Base-by-base conservation (phyloP, 2,113 vertebrate species). In the Larimichthys polyactis region DNA sequence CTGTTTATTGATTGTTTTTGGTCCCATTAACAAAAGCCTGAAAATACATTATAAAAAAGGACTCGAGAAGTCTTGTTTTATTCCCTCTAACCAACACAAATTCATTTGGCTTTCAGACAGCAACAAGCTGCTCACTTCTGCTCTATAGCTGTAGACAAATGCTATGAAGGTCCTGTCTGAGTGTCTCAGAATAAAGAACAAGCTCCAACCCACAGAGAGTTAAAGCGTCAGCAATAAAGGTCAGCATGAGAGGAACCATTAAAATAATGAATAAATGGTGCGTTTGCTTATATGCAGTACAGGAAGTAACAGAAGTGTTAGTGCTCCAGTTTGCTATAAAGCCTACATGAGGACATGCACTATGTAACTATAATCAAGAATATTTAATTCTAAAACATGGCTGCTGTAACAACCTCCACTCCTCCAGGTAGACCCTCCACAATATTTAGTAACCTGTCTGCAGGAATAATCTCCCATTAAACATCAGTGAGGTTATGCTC, bases 1-100 rank as follows among this genome's bases (percentile, higher is more conserved):
- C 8, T 4, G 4, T 80, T 64, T 52, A 44, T 48, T 69, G n/a
- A 8, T 72, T 79, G 27, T 44, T 51, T 66, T 59, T 46, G 20
- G 7, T 40, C 24, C n/a, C 12, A 14, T 22, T 36, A 24, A 71
- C 4, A 70, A 64, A 75, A 59, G 11, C 11, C 27, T 55, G 19
- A 59, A 78, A 57, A 68, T 63, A 19, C 36, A 6, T 54, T 43
- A 5, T 49, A 24, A 24, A 48, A 57, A 27, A 10, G 2, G 15
- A 49, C 11, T 36, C 3, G 0, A 74, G 27, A 59, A 24, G 15
- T 49, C 10, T 49, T 79, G 22, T 67, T 60, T 67, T 29, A 15
- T 65, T 57, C 2, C 2, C 67, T 71, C 11, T 16, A 48, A 57
- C 7, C 11, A 51, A 27, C 15, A 64, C 15, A 5, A 65, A 55